Evolutionary conservation across 2,888 invertebrate genomes (phyloP).

Genomic region (Cyclophora punctaria): DNA sequence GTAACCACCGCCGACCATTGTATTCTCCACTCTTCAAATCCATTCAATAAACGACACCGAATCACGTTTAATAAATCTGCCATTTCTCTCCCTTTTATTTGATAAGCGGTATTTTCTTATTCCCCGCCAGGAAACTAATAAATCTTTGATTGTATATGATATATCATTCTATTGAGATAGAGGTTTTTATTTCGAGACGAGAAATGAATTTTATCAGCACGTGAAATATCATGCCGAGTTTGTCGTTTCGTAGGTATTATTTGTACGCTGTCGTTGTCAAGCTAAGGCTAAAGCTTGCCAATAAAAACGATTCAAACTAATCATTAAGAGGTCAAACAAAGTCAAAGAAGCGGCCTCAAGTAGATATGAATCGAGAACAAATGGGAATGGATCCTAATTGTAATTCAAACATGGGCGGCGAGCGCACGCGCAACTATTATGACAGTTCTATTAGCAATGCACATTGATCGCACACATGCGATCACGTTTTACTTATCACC

Average conservation of each 20-base stretch:
- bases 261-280: too few relatives aligned
- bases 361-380: constrained; percentile 23
- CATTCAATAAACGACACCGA: constrained; percentile 6
- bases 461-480: constrained; percentile 32
- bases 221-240: too few relatives aligned
- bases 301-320: constrained; percentile 8
- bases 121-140: constrained; percentile 13
- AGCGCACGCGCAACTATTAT: constrained; percentile 38
- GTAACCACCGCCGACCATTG: constrained; percentile 1
- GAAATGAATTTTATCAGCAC: not conserved
- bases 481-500: constrained; percentile 11
- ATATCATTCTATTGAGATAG: too few relatives aligned
- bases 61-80: constrained; percentile 14
- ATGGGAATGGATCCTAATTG: constrained; percentile 32
- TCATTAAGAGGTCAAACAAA: constrained; percentile 15
- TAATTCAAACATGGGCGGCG: constrained; percentile 25
- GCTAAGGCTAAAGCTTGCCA: not conserved
- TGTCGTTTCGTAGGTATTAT: too few relatives aligned
- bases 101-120: constrained; percentile 1
- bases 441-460: constrained; percentile 41
- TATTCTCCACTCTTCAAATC: constrained; percentile 1
- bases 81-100: constrained; percentile 15
- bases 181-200: not conserved
- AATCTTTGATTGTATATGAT: constrained; percentile 6
- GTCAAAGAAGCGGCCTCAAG: constrained; percentile 1